Evolutionary conservation across 1,140 invertebrate genomes (phyloP).

Genomic region (Anastrepha obliqua): DNA sequence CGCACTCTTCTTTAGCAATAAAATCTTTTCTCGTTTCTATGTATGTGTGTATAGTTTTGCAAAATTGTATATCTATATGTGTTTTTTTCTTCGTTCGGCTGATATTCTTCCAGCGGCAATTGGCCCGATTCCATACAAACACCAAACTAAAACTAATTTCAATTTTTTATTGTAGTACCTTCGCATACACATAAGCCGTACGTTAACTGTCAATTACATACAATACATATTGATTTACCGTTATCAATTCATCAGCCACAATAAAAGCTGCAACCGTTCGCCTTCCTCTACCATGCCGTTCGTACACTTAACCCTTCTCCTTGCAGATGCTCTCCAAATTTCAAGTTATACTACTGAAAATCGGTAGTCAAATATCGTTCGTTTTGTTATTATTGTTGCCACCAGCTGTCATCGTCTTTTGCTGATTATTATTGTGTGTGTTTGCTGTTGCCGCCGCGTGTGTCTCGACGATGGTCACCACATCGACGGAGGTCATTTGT

Average conservation of each 20-base stretch:
- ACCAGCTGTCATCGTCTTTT: slow-evolving; percentile 51
- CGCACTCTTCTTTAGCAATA: too few species aligned
- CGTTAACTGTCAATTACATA: slow-evolving; percentile 26
- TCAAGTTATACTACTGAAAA: slow-evolving; percentile 63
- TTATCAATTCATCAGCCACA: not conserved
- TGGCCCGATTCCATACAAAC: too few species aligned
- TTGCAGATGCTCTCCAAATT: slow-evolving; percentile 57
- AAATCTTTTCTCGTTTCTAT: too few species aligned
- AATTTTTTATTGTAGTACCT: not conserved
- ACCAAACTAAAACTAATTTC: not conserved
- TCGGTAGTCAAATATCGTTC: slow-evolving; percentile 72
- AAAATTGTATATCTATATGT: too few species aligned
- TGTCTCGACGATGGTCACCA: slow-evolving; percentile 46
- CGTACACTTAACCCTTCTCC: slow-evolving; percentile 53
- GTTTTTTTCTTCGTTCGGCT: too few species aligned
- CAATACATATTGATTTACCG: not conserved
- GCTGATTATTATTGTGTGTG: slow-evolving; percentile 49
- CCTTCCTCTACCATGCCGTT: not conserved
- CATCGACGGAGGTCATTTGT: slow-evolving; percentile 29
- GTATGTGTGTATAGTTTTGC: too few species aligned
- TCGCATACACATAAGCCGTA: slow-evolving; percentile 6
- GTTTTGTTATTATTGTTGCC: slow-evolving; percentile 59
- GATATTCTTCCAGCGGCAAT: too few species aligned
- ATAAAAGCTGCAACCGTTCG: not conserved
- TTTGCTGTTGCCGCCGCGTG: slow-evolving; percentile 59